Conservation (phyloP, 2,888 invertebrate genomes). For the Carterocephalus palaemon region DNA sequence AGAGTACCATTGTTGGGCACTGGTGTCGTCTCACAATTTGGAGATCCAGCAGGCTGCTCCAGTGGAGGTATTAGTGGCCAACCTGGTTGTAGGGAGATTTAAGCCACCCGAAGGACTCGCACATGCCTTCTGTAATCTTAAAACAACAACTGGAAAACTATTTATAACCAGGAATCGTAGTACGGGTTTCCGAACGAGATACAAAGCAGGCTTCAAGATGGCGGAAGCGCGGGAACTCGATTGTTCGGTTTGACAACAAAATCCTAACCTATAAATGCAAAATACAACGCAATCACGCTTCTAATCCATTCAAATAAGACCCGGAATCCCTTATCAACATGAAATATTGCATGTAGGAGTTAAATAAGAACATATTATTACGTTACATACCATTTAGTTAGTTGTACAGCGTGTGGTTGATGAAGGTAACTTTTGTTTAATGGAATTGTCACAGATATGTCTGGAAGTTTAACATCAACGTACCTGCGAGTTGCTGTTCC, state of each 20-base stretch:
- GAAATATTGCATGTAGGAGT: background rate
- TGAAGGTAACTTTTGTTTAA: slow-evolving; percentile 13
- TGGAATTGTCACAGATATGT: slow-evolving; percentile 14
- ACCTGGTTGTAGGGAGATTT: no score
- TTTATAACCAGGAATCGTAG: slow-evolving; percentile 1
- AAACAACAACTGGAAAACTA: no score
- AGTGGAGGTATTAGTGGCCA: no score
- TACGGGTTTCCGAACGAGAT: slow-evolving; percentile 16
- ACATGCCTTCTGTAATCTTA: no score
- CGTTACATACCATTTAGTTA: no score
- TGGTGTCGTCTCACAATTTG: no score
- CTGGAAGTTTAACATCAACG: slow-evolving; percentile 1
- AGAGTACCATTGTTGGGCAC: no score
- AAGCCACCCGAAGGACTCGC: no score
- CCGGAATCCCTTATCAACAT: background rate
- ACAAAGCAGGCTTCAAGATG: slow-evolving; percentile 25
- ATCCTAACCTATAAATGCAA: slow-evolving; percentile 12
- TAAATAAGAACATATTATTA: slow-evolving; percentile 3
- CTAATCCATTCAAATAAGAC: background rate
- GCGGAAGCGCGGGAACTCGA: slow-evolving; percentile 32
- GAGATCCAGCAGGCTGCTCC: no score
- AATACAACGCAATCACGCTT: background rate
- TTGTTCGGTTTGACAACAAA: slow-evolving; percentile 20
- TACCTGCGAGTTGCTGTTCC: no score
- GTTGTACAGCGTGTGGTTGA: background rate